Conservation (phyloP, 2,113 vertebrate genomes). For the Salvelinus sp. region DNA sequence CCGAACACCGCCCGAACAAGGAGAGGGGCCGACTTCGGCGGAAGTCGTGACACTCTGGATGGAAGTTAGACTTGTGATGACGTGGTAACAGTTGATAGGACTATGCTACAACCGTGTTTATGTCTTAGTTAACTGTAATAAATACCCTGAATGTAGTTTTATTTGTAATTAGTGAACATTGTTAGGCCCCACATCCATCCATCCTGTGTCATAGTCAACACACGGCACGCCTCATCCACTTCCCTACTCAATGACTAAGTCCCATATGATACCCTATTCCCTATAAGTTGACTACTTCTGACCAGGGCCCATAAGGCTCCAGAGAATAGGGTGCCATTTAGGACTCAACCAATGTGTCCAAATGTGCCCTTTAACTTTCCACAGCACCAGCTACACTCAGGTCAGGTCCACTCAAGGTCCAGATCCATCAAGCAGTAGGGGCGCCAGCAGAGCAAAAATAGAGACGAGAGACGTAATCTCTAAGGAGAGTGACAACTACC, state of each 20-base stretch:
- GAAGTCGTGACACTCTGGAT: too few species aligned
- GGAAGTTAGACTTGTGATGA: too few species aligned
- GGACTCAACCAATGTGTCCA: not conserved
- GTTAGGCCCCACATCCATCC: constrained; percentile 15
- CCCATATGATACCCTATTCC: too few species aligned
- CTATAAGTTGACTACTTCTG: too few species aligned
- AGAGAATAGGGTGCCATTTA: too few species aligned
- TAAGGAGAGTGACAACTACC: too few species aligned
- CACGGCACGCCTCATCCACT: not conserved
- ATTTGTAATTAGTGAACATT: not conserved
- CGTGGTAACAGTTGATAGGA: not conserved
- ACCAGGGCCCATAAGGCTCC: too few species aligned
- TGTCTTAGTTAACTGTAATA: too few species aligned
- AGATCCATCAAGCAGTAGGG: not conserved
- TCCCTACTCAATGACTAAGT: not conserved
- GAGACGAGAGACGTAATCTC: too few species aligned
- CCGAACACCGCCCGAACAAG: too few species aligned
- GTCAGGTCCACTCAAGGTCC: not conserved
- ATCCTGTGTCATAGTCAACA: constrained; percentile 31
- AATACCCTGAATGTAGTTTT: too few species aligned
- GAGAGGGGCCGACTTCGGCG: too few species aligned
- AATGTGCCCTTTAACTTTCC: constrained; percentile 1
- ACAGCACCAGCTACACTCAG: not conserved
- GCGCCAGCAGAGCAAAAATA: not conserved
- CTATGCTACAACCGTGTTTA: not conserved